phyloP scores from a whole-genome alignment of 2,113 vertebrate genomes.

The Cephalopholis sonnerati region DNA sequence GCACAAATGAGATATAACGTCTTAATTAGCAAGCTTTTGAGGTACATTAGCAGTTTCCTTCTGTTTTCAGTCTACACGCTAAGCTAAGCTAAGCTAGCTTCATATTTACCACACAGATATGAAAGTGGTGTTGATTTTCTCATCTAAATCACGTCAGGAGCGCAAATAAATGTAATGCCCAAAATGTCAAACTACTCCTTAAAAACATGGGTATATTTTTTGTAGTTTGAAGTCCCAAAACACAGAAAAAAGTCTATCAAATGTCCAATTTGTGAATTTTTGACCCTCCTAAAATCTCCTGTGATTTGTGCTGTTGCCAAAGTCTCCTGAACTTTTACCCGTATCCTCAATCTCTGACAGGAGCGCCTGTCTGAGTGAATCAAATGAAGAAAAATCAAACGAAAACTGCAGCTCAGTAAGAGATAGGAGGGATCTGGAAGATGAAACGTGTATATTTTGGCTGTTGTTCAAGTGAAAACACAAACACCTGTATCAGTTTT shows the following conservation, averaged over 20 bases:
- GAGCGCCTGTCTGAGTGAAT: conserved; percentile 1
- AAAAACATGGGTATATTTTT: neutral
- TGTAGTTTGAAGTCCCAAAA: neutral
- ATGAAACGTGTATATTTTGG: conserved; percentile 1
- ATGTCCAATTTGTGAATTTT: neutral
- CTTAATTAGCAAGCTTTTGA: no score
- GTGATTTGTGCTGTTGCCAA: conserved; percentile 8
- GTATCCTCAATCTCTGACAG: neutral
- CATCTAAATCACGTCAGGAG: neutral
- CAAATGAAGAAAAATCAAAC: neutral
- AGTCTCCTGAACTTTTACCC: conserved; percentile 29
- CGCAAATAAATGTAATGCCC: neutral
- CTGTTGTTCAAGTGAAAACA: conserved; percentile 30
- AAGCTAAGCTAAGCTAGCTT: no score
- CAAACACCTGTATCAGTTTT: neutral
- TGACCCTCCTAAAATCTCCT: neutral
- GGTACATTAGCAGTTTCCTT: no score
- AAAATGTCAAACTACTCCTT: neutral
- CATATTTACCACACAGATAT: neutral
- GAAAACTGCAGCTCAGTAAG: neutral
- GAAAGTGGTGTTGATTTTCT: neutral
- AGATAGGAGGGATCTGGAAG: neutral
- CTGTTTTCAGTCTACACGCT: no score
- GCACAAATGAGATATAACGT: no score
- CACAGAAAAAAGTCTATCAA: neutral